phyloP scores from a whole-genome alignment of 2,113 vertebrate species.

The Neogale vison region DNA sequence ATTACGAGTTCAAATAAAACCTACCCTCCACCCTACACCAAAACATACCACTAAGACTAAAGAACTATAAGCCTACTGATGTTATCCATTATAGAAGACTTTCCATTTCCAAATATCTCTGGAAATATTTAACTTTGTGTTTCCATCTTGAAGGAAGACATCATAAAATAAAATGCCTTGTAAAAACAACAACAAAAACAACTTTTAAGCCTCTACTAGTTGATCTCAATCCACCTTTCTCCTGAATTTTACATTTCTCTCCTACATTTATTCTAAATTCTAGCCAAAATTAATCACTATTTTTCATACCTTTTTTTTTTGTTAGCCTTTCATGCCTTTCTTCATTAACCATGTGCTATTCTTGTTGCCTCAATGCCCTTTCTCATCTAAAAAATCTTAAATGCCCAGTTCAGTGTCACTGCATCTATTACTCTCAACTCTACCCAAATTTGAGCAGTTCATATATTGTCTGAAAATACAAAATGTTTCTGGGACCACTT shows the following conservation, averaged over 20 bases:
- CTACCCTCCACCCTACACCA: not conserved
- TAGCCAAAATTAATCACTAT: not conserved
- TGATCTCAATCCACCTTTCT: not conserved
- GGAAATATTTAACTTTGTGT: conserved; percentile 18
- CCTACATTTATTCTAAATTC: not conserved
- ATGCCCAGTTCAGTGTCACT: not conserved
- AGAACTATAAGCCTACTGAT: not conserved
- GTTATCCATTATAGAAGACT: not conserved
- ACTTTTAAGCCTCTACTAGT: not conserved
- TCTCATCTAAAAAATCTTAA: not conserved
- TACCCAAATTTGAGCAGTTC: not conserved
- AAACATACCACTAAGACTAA: not conserved
- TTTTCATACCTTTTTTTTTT: not conserved
- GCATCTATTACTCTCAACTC: not conserved
- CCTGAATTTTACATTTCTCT: not conserved
- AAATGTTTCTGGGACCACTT: not conserved
- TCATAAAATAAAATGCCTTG: not conserved
- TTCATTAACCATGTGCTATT: not conserved
- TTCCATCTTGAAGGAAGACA: not conserved
- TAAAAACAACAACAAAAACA: not conserved
- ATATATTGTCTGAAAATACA: not conserved
- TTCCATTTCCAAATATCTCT: not conserved
- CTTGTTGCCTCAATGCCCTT: not conserved
- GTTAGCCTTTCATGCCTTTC: not conserved
- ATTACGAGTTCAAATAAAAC: conserved; percentile 32